Percentiles rank a stretch among this genome's conserved stretches.
Conservation (phyloP, 2,888 invertebrate species). For the Pachydiplax longipennis region DNA sequence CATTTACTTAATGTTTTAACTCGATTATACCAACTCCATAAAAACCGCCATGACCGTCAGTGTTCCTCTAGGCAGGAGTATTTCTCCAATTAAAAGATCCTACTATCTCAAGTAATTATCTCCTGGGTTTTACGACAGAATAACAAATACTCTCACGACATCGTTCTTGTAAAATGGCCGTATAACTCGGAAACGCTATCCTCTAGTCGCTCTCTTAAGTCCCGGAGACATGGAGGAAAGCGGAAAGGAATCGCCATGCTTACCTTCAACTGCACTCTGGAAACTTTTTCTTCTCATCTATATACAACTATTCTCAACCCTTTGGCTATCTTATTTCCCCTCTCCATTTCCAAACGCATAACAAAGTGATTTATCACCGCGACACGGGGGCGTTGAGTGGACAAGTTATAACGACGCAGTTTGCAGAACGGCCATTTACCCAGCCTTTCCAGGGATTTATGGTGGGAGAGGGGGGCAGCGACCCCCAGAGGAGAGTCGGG, state of each 20-base stretch:
- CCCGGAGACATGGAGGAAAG: neutral
- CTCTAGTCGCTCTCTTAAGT: neutral
- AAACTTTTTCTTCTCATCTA: neutral
- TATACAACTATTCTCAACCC: neutral
- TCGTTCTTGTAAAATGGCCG: neutral
- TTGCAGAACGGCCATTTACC: slow-evolving; percentile 30
- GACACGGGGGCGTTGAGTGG: slow-evolving; percentile 45
- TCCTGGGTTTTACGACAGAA: neutral
- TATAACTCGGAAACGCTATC: neutral
- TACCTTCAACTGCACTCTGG: neutral
- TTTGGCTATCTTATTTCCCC: neutral
- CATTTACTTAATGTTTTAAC: too few species aligned
- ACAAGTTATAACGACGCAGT: slow-evolving; percentile 44
- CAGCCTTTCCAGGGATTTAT: slow-evolving; percentile 29
- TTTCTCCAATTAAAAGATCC: neutral
- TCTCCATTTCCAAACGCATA: neutral
- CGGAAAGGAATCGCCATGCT: neutral
- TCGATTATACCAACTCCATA: too few species aligned
- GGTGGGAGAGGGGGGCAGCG: neutral
- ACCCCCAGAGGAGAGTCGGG: neutral
- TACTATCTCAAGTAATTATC: slow-evolving; percentile 19
- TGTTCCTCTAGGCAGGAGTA: too few species aligned
- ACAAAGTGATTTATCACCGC: slow-evolving; percentile 29
- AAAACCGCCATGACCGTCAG: too few species aligned
- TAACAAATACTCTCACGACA: neutral